Evolutionary conservation across 2,888 invertebrate genomes (phyloP), one percentile per base, ranked within the genome.

Genomic region (Cactoblastis cactorum): DNA sequence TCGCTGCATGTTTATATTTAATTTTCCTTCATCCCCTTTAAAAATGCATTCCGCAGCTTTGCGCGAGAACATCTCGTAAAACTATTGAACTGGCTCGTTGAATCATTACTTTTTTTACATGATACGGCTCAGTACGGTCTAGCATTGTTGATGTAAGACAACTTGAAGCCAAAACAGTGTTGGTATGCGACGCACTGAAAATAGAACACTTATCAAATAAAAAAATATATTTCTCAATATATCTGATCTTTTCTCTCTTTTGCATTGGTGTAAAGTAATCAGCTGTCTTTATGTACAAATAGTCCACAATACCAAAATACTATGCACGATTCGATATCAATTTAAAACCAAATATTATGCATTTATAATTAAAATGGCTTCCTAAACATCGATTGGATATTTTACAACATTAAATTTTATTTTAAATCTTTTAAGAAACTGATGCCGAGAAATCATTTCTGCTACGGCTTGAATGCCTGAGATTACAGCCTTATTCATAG

Each of bases 341-440:
- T 62, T 67, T 71, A 68, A 45, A 53, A 54, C 59, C 48, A 54
- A 53, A 71, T 77, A 82, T 77, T 77, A 81, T 81, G 80, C 77
- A 74, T 67, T 69, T 74, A 69, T 72, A 67, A 75, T 68, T 65
- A 69, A 65, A 65, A 70, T 70, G 65, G 69, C 71, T 77, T 75
- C 77, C 69, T 73, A 75, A 64, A 71, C 71, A 66, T 73, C 72
- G 73, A 73, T 75, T 76, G 76, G 77, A 41, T 45, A 43, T 24
- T 55, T 55, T 53, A 43, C 17, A 34, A 34, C 45, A 45, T 51
- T 50, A 52, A 53, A 28, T 28, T 49, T 9, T 49, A 50, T 55
- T 52, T 51, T 32, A 34, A 39, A 49, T 39, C 28, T 38, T 28
- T 48, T 39, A 9, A 41, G 39, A 49, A 49, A 48, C 49, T 32